Conservation (phyloP, 2,888 invertebrate species). For the Gymnosoma rotundatum region DNA sequence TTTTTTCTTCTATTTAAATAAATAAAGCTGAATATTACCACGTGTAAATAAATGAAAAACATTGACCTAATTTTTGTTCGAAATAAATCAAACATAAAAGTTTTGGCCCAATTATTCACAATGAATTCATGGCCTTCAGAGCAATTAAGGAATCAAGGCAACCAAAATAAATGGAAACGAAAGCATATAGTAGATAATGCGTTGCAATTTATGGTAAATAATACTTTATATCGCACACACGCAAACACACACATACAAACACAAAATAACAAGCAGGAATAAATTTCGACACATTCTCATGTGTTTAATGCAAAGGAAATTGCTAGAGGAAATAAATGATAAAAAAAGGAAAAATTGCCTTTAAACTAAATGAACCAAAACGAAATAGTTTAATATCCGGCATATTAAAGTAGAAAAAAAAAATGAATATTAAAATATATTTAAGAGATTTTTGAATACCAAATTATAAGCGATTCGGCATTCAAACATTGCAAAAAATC, state of each 20-base stretch:
- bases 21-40: too few species aligned
- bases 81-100: neutral
- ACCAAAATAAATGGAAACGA: neutral
- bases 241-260: neutral
- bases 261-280: neutral
- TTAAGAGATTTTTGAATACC: too few species aligned
- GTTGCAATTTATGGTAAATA: neutral
- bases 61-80: neutral
- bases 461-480: too few species aligned
- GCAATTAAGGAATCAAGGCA: conserved; percentile 11
- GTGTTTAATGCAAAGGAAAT: conserved; percentile 12
- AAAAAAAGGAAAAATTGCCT: conserved; percentile 49
- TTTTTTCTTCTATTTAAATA: too few species aligned
- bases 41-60: too few species aligned
- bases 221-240: neutral
- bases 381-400: too few species aligned
- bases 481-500: too few species aligned
- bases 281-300: conserved; percentile 8
- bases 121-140: neutral
- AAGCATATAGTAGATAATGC: neutral
- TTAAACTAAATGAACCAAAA: too few species aligned
- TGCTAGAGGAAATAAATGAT: conserved; percentile 38
- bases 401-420: too few species aligned
- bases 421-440: too few species aligned
- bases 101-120: conserved; percentile 6